A percentile compares a stretch with the other conserved stretches of the same genome.
Conservation (phyloP, 2,888 invertebrate genomes). For the Drosophila prolongata region DNA sequence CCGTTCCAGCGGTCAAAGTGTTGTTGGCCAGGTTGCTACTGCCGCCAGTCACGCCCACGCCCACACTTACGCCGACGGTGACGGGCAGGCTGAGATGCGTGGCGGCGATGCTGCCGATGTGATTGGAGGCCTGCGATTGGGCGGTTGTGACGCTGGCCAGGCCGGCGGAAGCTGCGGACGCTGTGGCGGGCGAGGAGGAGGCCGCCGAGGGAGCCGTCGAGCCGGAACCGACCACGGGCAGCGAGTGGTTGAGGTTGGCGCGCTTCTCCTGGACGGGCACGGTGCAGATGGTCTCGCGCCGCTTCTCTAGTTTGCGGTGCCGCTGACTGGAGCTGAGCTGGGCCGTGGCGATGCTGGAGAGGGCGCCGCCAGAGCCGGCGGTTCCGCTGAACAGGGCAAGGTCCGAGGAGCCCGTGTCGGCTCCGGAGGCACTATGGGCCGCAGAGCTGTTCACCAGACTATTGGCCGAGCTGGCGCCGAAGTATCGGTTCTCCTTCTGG, state of each 20-base stretch:
- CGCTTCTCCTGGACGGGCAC: conserved; percentile 84
- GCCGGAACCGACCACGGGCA: conserved; percentile 41
- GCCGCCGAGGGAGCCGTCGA: background rate
- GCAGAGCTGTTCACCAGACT: conserved; percentile 50
- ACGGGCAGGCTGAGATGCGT: conserved; percentile 67
- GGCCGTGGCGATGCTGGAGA: conserved; percentile 37
- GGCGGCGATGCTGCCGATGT: conserved; percentile 42
- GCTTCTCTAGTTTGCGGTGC: conserved; percentile 89
- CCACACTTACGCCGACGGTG: conserved; percentile 62
- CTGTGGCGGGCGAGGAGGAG: conserved; percentile 2
- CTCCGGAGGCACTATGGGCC: conserved; percentile 60
- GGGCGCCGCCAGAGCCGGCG: conserved; percentile 36
- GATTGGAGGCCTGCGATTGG: conserved; percentile 27
- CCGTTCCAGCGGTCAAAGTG: conserved; percentile 8
- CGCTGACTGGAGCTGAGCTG: conserved; percentile 57
- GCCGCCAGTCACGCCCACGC: conserved; percentile 23
- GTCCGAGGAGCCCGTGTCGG: conserved; percentile 46
- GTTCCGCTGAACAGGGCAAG: conserved; percentile 26
- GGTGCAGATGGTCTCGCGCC: conserved; percentile 88
- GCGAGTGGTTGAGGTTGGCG: conserved; percentile 69
- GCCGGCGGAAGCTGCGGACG: conserved; percentile 14
- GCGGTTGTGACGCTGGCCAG: conserved; percentile 12
- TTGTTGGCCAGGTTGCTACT: conserved; percentile 3
- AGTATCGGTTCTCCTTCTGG: conserved; percentile 93
- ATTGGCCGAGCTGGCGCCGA: conserved; percentile 65